Evolutionary conservation across 2,797 vertebrate genomes (phyloP).

Genomic region (Falco naumanni): DNA sequence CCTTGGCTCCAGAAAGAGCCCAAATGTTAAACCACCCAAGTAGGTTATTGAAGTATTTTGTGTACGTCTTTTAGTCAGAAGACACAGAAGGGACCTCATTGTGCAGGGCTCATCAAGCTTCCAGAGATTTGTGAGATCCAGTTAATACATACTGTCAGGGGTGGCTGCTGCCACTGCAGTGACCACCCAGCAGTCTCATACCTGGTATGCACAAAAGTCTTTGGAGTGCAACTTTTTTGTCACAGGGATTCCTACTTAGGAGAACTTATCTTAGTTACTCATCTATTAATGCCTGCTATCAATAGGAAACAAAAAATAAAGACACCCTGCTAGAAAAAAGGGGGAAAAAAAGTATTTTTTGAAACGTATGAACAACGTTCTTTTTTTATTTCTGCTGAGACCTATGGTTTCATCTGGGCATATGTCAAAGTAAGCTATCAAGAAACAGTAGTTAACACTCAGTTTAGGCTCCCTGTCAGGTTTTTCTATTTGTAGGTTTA

Average conservation of each 20-base stretch:
- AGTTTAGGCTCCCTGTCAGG: neutral
- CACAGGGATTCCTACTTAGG: neutral
- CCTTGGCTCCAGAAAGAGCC: neutral
- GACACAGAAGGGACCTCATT: neutral
- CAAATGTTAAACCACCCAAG: neutral
- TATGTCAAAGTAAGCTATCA: neutral
- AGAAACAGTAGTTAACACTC: neutral
- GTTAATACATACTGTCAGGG: neutral
- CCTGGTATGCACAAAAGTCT: neutral
- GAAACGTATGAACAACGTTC: neutral
- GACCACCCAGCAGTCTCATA: neutral
- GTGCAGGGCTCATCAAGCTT: neutral
- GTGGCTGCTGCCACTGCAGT: neutral
- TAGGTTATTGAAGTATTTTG: neutral
- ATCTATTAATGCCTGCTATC: neutral
- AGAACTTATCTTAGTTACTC: neutral
- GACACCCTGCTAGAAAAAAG: neutral
- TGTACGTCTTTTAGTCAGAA: neutral
- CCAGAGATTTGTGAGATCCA: neutral
- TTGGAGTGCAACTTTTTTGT: neutral
- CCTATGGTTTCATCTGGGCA: neutral
- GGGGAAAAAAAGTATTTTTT: accelerated
- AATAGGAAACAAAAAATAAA: neutral
- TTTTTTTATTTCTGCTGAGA: neutral
- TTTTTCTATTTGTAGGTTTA: neutral